Base-by-base conservation (phyloP, 37 sponge, comb jelly and placozoan genomes). In the Eunapius fragilis region DNA sequence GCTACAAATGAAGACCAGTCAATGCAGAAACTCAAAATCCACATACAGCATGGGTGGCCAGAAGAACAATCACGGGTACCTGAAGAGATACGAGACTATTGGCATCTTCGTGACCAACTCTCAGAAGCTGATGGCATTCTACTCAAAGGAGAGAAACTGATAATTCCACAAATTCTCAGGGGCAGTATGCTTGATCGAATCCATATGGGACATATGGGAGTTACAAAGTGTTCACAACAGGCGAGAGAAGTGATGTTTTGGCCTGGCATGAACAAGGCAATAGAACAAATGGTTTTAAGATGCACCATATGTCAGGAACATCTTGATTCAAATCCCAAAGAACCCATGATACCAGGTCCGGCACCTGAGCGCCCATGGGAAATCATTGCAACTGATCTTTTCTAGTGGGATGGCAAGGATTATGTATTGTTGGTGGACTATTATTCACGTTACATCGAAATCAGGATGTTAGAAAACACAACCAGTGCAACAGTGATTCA, bases 371-470 rank as follows among this genome's bases (percentile, higher is more conserved):
- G 75, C 48, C 90, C 94, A 28, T 93, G 90, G 90, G 79, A 89
- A 50, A 85, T 69, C 23, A 78, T 93, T 10, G 87, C 74, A 0
- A 87, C 85, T 0, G 90, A 93, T 48, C 67, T 89, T 50, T 89
- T 93, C 37, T 72, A n/a, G 71, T 82, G 71, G 81, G 50, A 83
- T 14, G 49, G 37, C 12, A 45, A 49, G 35, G 24, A 76, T 25
- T 92, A 82, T 67, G 31, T 92, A 17, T 25, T 93, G 37, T 75
- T 89, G 30, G 83, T 89, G 14, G 94, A 93, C 77, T 93, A 85
- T 35, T 86, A 75, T 25, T 93, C 94, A 11, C 77, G 87, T 23
- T 93, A 80, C 67, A 87, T 26, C n/a, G 94, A 93, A 82, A 78
- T 93, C n/a, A 81, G 85, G 7, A 45, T 31, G 0, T 72, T 93